phyloP scores from a whole-genome alignment of 2,888 invertebrate species.

The Nephrotoma appendiculata region DNA sequence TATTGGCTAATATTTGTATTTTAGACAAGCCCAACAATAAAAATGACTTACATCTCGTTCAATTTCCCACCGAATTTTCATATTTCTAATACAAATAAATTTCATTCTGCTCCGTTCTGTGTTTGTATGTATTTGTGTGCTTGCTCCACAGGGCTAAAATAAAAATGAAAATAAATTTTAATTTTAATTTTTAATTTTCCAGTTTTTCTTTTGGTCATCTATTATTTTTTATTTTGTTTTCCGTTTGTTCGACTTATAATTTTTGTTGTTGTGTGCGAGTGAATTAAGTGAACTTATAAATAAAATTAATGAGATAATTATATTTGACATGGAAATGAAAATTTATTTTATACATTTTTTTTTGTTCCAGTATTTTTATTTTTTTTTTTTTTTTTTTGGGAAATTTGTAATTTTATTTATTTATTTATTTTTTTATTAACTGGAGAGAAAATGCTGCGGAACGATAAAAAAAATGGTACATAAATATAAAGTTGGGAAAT shows the following conservation, averaged over 20 bases:
- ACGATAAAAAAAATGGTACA: not conserved
- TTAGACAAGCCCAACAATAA: not conserved
- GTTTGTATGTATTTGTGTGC: not conserved
- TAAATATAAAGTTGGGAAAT: not conserved
- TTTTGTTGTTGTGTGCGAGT: not conserved
- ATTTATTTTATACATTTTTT: not conserved
- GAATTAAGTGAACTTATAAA: not conserved
- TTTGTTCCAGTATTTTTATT: not conserved
- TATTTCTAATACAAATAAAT: not conserved
- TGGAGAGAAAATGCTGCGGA: not conserved
- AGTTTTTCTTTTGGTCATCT: not conserved
- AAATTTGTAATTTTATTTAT: not conserved
- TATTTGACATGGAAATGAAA: not conserved
- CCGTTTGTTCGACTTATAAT: not conserved
- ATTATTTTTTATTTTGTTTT: not conserved
- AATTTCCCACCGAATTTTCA: not conserved
- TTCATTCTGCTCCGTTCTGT: not conserved
- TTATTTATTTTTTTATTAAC: not conserved
- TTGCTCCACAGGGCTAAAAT: not conserved
- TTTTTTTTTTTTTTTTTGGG: not conserved
- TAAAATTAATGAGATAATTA: not conserved
- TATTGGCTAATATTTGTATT: not conserved
- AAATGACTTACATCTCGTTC: not conserved
- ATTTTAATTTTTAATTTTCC: not conserved
- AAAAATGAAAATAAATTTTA: not conserved